A percentile compares a stretch with the other conserved stretches of the same genome.
These are phyloP conservation scores for Sarcoramphus papa DNA, from an alignment of 2,797 vertebrate genomes.

Conservation along the genomic window DNA sequence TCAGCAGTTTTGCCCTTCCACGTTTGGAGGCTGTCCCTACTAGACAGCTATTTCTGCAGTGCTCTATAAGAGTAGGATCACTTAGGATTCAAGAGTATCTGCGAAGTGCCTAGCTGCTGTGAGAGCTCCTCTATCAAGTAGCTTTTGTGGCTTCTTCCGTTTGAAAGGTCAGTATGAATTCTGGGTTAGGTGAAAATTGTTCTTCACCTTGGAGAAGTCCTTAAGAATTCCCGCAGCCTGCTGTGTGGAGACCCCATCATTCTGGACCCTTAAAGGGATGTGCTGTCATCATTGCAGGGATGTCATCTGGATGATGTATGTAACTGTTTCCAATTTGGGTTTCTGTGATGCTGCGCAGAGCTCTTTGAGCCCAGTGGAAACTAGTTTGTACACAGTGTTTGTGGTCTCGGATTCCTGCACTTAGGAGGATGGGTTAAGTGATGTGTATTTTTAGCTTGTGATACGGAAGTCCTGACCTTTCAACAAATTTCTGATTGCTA, in stretches of 20 bases:
- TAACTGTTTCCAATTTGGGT: background rate
- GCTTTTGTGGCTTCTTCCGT: background rate
- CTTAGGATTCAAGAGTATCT: background rate
- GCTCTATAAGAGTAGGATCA: background rate
- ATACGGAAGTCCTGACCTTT: background rate
- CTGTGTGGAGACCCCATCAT: background rate
- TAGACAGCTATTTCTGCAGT: background rate
- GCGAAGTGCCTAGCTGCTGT: background rate
- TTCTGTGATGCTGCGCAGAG: background rate
- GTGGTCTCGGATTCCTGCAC: background rate
- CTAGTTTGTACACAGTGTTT: background rate
- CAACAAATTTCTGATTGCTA: background rate
- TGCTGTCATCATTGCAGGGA: background rate
- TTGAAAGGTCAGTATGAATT: background rate
- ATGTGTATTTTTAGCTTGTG: background rate
- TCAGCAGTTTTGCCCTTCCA: background rate
- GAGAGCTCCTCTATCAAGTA: background rate
- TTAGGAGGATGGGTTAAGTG: background rate
- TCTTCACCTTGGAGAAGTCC: background rate
- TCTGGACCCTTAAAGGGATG: background rate
- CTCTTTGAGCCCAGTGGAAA: background rate
- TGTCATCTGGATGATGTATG: background rate
- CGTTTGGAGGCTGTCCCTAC: background rate
- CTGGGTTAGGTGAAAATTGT: background rate
- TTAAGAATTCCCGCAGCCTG: background rate